Conservation (phyloP, 2,113 vertebrate species). For the Orthonyx spaldingii region DNA sequence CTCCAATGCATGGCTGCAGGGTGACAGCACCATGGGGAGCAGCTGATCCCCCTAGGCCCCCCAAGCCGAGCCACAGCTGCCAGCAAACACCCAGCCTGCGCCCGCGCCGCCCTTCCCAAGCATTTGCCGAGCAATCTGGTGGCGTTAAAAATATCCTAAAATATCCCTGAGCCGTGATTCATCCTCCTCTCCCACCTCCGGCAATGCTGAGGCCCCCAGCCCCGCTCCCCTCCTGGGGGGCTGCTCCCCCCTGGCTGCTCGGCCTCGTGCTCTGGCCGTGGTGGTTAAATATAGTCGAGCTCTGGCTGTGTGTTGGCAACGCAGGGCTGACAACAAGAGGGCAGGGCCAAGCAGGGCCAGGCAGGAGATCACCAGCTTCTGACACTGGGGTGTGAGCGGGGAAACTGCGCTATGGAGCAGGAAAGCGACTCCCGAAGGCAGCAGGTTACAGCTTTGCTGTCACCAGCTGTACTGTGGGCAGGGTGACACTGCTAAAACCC, state of each 20-base stretch:
- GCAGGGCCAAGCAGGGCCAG: background rate
- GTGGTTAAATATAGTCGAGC: background rate
- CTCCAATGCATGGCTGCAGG: background rate
- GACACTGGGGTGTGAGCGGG: accelerated
- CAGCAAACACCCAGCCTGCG: background rate
- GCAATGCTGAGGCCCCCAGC: background rate
- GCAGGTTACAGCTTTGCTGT: background rate
- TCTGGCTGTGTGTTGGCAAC: background rate
- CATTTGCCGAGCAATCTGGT: background rate
- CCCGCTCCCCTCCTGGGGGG: background rate
- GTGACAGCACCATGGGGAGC: background rate
- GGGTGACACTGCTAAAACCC: background rate
- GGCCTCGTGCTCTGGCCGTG: background rate
- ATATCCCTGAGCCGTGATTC: constrained; percentile 11
- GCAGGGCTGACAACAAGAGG: background rate
- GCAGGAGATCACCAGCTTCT: background rate
- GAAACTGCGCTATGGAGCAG: background rate
- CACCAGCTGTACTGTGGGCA: background rate
- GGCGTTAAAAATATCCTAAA: constrained; percentile 14
- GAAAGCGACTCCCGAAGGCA: background rate
- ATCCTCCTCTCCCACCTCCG: background rate
- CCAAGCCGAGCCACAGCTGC: background rate
- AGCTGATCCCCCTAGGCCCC: background rate
- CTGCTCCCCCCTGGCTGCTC: background rate
- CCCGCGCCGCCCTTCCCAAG: background rate